phyloP scores from a whole-genome alignment of 2,113 vertebrate species.

The Apistogramma diplotaenia region DNA sequence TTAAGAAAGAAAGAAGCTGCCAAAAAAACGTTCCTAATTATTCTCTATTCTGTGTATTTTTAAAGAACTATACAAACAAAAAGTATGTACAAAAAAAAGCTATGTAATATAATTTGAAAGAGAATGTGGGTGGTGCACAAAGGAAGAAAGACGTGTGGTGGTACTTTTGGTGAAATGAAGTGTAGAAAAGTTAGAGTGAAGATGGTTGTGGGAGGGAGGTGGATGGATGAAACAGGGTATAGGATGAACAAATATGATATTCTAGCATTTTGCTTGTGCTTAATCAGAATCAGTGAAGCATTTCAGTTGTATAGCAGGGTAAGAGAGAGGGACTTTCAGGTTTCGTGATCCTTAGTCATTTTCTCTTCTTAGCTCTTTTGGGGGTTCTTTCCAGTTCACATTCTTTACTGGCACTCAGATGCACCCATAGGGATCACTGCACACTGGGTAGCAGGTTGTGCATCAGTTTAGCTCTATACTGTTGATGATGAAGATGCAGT shows the following conservation, averaged over 20 bases:
- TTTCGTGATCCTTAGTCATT: background rate
- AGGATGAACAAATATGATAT: conserved; percentile 45
- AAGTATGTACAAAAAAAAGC: conserved; percentile 61
- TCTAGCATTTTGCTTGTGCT: conserved; percentile 46
- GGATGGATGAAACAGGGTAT: conserved; percentile 74
- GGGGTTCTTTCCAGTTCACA: background rate
- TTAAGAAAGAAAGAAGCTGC: conserved; percentile 69
- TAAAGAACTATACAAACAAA: conserved; percentile 70
- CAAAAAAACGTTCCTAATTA: conserved; percentile 75
- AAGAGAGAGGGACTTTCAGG: conserved; percentile 17
- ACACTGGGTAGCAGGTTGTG: conserved; percentile 1
- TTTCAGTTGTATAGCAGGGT: conserved; percentile 51
- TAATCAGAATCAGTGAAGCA: conserved; percentile 34
- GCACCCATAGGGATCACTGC: background rate
- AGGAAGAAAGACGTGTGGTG: conserved; percentile 29
- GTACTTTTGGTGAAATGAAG: conserved; percentile 50
- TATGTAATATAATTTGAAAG: conserved; percentile 69
- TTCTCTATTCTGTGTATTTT: conserved; percentile 73
- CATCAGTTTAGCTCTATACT: background rate
- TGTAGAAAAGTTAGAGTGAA: conserved; percentile 11
- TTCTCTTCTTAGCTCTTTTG: background rate
- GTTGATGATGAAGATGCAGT: conserved; percentile 2
- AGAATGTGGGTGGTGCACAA: conserved; percentile 58
- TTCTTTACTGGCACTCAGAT: conserved; percentile 6
- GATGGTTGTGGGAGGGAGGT: conserved; percentile 1